phyloP scores from a whole-genome alignment of 2,113 vertebrate species.

The Chlamydotis undulata region DNA sequence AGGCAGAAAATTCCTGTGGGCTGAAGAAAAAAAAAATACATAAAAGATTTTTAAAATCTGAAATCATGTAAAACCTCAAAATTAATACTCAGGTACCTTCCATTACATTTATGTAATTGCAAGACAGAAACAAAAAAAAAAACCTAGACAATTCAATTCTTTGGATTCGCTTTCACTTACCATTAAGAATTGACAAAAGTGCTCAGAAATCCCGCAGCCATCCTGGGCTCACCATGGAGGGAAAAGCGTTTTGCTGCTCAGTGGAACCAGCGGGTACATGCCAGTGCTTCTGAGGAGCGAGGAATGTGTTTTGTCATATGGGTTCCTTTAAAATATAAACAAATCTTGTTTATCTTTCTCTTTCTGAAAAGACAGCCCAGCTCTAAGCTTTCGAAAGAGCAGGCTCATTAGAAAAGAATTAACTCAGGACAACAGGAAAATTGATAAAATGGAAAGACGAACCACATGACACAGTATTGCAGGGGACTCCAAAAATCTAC shows the following conservation, averaged over 20 bases:
- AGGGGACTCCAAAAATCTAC: background rate
- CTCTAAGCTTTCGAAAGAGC: background rate
- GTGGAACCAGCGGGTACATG: background rate
- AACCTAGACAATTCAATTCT: background rate
- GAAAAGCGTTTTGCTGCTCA: rapidly evolving
- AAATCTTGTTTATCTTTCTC: rapidly evolving
- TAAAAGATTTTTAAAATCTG: background rate
- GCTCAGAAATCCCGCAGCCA: rapidly evolving
- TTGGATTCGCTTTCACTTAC: background rate
- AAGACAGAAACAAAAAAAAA: background rate
- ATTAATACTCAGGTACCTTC: background rate
- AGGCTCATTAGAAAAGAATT: background rate
- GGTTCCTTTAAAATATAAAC: too few species aligned
- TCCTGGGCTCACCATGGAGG: rapidly evolving
- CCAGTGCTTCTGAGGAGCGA: rapidly evolving
- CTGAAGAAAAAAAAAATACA: background rate
- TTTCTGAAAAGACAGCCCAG: background rate
- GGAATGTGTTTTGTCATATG: rapidly evolving
- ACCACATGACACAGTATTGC: rapidly evolving
- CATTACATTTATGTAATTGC: rapidly evolving
- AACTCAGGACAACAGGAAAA: background rate
- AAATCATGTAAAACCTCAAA: background rate
- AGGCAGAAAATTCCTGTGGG: background rate
- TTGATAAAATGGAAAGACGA: rapidly evolving
- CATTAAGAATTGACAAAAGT: background rate